Evolutionary conservation across 2,113 vertebrate genomes (phyloP).

Genomic region (Struthio camelus): DNA sequence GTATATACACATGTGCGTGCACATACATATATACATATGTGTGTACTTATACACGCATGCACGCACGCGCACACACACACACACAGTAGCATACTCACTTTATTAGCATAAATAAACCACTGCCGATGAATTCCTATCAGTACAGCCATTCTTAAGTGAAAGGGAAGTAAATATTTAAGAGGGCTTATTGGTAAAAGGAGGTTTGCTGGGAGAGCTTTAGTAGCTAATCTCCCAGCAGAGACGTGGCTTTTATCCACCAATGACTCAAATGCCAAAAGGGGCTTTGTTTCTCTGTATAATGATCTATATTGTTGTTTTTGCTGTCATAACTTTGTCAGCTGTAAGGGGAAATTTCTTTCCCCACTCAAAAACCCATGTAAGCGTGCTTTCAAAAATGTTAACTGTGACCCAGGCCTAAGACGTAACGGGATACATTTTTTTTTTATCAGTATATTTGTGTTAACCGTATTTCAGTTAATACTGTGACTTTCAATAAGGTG

Average conservation of each 20-base stretch:
- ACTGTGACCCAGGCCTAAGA: background rate
- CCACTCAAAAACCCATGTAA: background rate
- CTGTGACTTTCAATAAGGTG: background rate
- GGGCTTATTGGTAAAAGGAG: background rate
- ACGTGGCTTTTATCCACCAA: background rate
- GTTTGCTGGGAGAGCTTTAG: background rate
- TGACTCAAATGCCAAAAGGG: background rate
- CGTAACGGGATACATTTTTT: background rate
- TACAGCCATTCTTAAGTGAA: background rate
- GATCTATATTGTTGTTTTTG: background rate
- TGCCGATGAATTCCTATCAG: background rate
- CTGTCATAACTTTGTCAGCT: fast-evolving
- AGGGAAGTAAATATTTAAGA: background rate
- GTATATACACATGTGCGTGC: fast-evolving
- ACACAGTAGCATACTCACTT: fast-evolving
- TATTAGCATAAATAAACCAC: background rate
- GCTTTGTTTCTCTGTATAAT: background rate
- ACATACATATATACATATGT: background rate
- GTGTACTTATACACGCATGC: no score
- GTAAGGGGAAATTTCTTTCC: background rate
- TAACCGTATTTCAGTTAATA: background rate
- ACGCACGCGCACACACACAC: no score
- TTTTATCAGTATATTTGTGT: background rate
- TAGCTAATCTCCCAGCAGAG: background rate
- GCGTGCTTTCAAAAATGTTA: background rate